A percentile compares a stretch with the other conserved stretches of the same genome.
These are phyloP conservation scores for Glossophaga mutica DNA, from an alignment of 2,797 vertebrate species.

Conservation along the genomic window DNA sequence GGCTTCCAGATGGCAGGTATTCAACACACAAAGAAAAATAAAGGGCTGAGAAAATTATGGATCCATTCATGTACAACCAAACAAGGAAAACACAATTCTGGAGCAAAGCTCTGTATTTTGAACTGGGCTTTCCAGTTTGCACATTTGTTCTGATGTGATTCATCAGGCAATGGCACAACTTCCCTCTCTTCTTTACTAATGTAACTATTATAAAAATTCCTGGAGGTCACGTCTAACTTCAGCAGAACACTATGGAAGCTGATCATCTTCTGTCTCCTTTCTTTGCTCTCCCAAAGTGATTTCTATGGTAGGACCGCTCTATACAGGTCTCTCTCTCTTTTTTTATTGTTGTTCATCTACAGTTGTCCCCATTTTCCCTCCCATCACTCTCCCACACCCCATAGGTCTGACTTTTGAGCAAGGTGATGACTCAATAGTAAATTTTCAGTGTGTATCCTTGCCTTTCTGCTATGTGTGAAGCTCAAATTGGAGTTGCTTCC, in stretches of 20 bases:
- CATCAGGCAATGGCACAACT: neutral
- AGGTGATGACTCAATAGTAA: neutral
- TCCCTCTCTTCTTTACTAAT: neutral
- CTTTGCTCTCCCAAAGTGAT: neutral
- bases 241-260: neutral
- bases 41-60: neutral
- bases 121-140: neutral
- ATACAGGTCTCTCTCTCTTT: neutral
- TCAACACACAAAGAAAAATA: neutral
- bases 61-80: neutral
- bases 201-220: neutral
- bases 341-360: too few species aligned
- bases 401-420: neutral
- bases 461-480: neutral
- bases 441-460: neutral
- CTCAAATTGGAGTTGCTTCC: neutral
- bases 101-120: neutral
- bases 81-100: constrained; percentile 2
- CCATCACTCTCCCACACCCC: too few species aligned
- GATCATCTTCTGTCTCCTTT: neutral
- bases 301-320: neutral
- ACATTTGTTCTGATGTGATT: neutral
- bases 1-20: neutral
- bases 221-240: too few species aligned
- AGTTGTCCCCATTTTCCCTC: too few species aligned